These are phyloP conservation scores for Vanessa atalanta DNA, from an alignment of 1,140 invertebrate species.

Conservation along the genomic window DNA sequence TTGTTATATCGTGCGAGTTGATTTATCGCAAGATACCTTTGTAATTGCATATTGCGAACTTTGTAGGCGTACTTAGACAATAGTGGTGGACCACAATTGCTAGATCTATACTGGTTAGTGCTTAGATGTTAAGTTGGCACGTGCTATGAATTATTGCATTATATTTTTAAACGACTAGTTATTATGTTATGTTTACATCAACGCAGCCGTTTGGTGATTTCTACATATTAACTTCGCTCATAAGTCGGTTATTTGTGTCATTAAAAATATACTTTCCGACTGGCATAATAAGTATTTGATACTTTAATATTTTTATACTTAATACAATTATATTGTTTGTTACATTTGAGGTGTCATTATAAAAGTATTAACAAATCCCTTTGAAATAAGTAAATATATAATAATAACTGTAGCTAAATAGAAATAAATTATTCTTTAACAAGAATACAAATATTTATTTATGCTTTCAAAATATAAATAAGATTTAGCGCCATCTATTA, in stretches of 20 bases:
- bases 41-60: slow-evolving; percentile 75
- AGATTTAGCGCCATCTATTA: slow-evolving; percentile 31
- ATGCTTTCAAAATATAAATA: slow-evolving; percentile 9
- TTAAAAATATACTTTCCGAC: too few species aligned
- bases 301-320: neutral
- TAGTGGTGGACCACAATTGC: slow-evolving; percentile 29
- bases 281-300: too few species aligned
- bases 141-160: slow-evolving; percentile 7
- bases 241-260: too few species aligned
- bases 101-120: slow-evolving; percentile 5
- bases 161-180: too few species aligned
- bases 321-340: too few species aligned
- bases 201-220: too few species aligned
- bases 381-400: too few species aligned
- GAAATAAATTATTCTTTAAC: neutral
- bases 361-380: too few species aligned
- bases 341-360: too few species aligned
- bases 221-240: too few species aligned
- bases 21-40: slow-evolving; percentile 79
- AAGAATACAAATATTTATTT: neutral
- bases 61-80: slow-evolving; percentile 60
- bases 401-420: neutral
- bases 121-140: neutral
- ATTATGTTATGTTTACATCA: too few species aligned
- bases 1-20: slow-evolving; percentile 81